Base-by-base conservation (phyloP, 2,888 invertebrate species). In the Corythucha ciliata region DNA sequence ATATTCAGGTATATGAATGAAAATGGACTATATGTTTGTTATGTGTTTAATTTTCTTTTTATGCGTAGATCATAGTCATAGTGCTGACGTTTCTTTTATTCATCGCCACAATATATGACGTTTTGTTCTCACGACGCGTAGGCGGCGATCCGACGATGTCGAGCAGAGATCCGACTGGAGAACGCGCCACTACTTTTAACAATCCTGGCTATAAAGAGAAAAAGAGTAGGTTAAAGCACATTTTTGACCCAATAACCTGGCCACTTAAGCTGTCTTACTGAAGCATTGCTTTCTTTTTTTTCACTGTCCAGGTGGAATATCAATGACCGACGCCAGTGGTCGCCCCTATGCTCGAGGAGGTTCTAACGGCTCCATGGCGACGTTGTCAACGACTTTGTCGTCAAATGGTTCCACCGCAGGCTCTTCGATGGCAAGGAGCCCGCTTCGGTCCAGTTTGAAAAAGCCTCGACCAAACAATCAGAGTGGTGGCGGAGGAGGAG, bases 241-340 rank as follows among this genome's bases (percentile, higher is more conserved):
- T n/a, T n/a, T n/a, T n/a, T n/a, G n/a, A n/a, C n/a, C n/a, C n/a
- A n/a, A n/a, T n/a, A n/a, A n/a, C 36, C 16, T n/a, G 36, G 20
- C 20, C 16, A 20, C 2, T 20, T 12, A 7, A 8, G 18, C 36
- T 36, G 36, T 3, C 2, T 36, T 4, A 20, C 18, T 36, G 36
- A 8, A 36, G 7, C 16, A 14, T 36, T 6, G n/a, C n/a, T n/a
- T n/a, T n/a, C n/a, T 20, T 10, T 37, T 37, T 37, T 20, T 20
- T 39, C 20, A 18, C 10, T 22, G 27, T 14, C 24, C 14, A 20
- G n/a, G 6, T 24, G 78, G 82, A 75, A 79, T 89, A 63, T 86
- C 89, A 37, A 83, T 90, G 77, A 90, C 89, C 3, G 86, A 86
- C 65, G 83, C 88, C 14, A 87, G 87, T 27, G 88, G 86, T 14